Evolutionary conservation across 1,140 invertebrate species (phyloP).

Genomic region (Anastrepha obliqua): DNA sequence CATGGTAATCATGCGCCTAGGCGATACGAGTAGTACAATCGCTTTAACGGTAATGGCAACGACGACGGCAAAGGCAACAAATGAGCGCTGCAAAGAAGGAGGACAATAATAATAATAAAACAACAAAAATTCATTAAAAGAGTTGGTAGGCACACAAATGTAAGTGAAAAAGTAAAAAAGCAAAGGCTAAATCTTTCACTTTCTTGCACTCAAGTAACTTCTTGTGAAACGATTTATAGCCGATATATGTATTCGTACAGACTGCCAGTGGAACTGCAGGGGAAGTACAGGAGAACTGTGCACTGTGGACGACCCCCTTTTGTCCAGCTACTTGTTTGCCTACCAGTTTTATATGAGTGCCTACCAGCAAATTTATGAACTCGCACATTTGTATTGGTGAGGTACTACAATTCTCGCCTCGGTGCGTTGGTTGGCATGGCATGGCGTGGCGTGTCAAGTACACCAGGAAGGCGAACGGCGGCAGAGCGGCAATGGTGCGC

Average conservation of each 20-base stretch:
- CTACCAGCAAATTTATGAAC: background rate
- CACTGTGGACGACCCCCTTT: background rate
- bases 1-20: slow-evolving; percentile 43
- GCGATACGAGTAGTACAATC: background rate
- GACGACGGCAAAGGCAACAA: slow-evolving; percentile 29
- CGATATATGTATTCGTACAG: background rate
- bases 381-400: background rate
- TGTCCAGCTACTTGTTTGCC: background rate
- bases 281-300: background rate
- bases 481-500: background rate
- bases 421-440: slow-evolving; percentile 40
- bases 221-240: slow-evolving; percentile 45
- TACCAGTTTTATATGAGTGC: background rate
- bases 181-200: slow-evolving; percentile 45
- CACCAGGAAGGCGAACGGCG: background rate
- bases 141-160: background rate
- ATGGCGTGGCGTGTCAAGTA: slow-evolving; percentile 49
- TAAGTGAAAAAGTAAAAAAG: slow-evolving; percentile 4
- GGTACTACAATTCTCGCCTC: slow-evolving; percentile 18
- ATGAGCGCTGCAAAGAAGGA: slow-evolving; percentile 9
- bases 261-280: background rate
- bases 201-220: slow-evolving; percentile 39
- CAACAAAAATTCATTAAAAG: slow-evolving; percentile 11
- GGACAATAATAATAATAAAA: background rate
- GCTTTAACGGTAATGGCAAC: background rate